phyloP scores from a whole-genome alignment of 2,113 vertebrate genomes.

The Eupsittula cactorum region DNA sequence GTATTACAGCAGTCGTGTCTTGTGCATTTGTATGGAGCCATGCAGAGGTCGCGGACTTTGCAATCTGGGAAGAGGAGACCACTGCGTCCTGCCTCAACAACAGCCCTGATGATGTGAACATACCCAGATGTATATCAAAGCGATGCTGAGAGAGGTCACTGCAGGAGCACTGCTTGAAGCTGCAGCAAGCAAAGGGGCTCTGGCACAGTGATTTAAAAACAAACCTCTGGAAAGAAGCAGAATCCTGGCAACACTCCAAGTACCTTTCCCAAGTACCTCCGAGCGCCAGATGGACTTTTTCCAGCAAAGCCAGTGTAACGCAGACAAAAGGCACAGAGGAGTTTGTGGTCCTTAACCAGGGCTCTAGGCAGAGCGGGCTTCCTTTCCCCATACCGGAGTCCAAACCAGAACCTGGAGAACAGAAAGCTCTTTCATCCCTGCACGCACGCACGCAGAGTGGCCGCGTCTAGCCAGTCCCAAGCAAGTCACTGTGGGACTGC shows the following conservation, averaged over 20 bases:
- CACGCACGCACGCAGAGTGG: accelerated
- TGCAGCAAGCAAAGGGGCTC: neutral
- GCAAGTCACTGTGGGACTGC: slow-evolving; percentile 1
- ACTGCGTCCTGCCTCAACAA: neutral
- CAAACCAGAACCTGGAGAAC: slow-evolving; percentile 10
- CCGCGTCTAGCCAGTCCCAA: neutral
- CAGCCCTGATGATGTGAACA: neutral
- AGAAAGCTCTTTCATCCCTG: slow-evolving; percentile 53
- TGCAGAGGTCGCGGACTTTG: neutral
- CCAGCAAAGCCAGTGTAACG: neutral
- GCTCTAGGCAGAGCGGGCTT: neutral
- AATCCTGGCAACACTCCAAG: neutral
- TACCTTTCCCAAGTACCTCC: slow-evolving; percentile 18
- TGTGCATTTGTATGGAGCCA: neutral
- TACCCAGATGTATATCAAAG: slow-evolving; percentile 8
- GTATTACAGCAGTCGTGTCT: neutral
- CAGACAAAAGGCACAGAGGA: slow-evolving; percentile 47
- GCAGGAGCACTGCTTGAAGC: neutral
- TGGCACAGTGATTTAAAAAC: slow-evolving; percentile 27
- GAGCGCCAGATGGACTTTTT: slow-evolving; percentile 22
- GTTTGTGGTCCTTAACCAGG: neutral
- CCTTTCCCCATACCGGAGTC: neutral
- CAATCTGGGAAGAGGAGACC: neutral
- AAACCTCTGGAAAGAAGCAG: slow-evolving; percentile 28
- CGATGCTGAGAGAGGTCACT: neutral